Conservation (phyloP, 2,113 vertebrate species). For the Anas platyrhynchos region DNA sequence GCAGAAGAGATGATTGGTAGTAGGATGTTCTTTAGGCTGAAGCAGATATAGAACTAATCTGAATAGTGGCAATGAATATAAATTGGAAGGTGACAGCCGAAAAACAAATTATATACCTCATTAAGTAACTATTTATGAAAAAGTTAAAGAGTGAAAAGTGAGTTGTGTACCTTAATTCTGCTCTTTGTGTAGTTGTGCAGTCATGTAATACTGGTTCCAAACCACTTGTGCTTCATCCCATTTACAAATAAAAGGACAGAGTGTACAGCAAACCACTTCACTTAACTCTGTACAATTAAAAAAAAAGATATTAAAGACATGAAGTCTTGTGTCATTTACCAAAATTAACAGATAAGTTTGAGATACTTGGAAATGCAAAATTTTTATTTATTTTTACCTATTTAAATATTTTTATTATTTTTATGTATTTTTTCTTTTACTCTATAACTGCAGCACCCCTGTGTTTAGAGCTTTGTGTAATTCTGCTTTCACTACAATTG, state of each 20-base stretch:
- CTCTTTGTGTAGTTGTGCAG: accelerated
- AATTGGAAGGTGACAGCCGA: not conserved
- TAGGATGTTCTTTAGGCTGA: not conserved
- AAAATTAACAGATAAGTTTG: not conserved
- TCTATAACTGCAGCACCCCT: not conserved
- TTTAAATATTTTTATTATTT: not conserved
- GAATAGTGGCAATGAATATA: not conserved
- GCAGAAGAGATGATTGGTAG: not conserved
- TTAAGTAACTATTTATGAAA: not conserved
- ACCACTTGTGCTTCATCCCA: not conserved
- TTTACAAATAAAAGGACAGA: not conserved
- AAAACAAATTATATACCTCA: not conserved
- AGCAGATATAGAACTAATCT: not conserved
- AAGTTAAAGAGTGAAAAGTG: not conserved
- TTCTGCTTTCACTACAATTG: not conserved
- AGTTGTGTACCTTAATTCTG: not conserved
- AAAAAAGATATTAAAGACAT: not conserved
- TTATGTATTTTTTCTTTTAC: not conserved
- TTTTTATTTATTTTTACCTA: not conserved
- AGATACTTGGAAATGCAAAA: not conserved
- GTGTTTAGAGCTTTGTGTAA: not conserved
- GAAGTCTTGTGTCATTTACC: not conserved
- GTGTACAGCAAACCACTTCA: not conserved
- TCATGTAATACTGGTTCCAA: not conserved
- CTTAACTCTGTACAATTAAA: not conserved